Percentiles rank a stretch among this genome's conserved stretches.
These are phyloP conservation scores for Papilio polyxenes DNA, from an alignment of 1,140 invertebrate species.

Conservation along the genomic window DNA sequence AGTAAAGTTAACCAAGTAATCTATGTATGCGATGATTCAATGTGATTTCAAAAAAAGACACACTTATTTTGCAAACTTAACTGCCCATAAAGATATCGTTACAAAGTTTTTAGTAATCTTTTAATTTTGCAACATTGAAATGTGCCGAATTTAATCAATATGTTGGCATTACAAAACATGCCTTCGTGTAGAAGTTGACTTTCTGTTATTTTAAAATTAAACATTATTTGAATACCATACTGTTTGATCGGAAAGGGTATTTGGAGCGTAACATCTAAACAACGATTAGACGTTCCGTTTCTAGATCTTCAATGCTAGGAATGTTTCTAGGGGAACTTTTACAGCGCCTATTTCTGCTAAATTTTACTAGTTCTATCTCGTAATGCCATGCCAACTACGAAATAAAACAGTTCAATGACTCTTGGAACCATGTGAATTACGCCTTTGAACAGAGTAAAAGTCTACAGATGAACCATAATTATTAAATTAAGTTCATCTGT, in stretches of 20 bases:
- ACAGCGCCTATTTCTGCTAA: not conserved
- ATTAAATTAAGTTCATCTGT: no score
- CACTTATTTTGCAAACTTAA: constrained; percentile 21
- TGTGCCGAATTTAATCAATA: constrained; percentile 8
- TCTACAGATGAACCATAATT: not conserved
- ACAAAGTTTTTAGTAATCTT: constrained; percentile 9
- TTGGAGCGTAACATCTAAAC: constrained; percentile 1
- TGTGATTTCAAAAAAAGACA: not conserved
- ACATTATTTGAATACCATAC: not conserved
- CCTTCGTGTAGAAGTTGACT: not conserved
- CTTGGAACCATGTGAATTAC: not conserved
- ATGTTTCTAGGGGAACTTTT: not conserved
- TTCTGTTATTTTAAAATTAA: constrained; percentile 19
- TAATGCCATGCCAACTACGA: not conserved
- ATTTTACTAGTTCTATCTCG: not conserved
- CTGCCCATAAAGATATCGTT: not conserved
- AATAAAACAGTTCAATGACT: constrained; percentile 41
- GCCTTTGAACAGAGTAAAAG: not conserved
- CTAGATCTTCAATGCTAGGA: not conserved
- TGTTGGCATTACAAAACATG: constrained; percentile 1
- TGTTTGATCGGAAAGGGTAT: not conserved
- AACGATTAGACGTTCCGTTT: not conserved
- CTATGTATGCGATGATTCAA: not conserved
- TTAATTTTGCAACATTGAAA: constrained; percentile 7
- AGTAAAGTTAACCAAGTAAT: not conserved